Evolutionary conservation across 2,888 invertebrate species (phyloP).

Genomic region (Volucella inflata): DNA sequence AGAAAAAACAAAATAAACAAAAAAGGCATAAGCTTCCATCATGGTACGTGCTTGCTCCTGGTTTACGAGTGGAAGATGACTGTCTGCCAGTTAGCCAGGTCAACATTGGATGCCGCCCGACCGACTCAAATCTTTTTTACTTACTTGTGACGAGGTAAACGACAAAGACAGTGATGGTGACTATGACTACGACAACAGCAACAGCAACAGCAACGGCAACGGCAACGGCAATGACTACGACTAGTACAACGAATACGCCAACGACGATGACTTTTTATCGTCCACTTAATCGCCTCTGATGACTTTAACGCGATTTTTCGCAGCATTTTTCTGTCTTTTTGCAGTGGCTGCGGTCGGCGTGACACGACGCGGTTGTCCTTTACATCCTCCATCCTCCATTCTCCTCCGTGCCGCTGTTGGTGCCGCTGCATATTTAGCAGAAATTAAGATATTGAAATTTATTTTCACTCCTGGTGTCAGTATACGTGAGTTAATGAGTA

Average conservation of each 20-base stretch:
- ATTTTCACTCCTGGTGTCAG: conserved; percentile 69
- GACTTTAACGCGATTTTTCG: conserved; percentile 71
- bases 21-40: conserved; percentile 39
- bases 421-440: conserved; percentile 62
- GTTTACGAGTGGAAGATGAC: conserved; percentile 25
- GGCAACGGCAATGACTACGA: too few species aligned
- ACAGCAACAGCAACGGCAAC: too few species aligned
- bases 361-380: conserved; percentile 5
- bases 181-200: too few species aligned
- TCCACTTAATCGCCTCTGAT: conserved; percentile 71
- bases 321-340: conserved; percentile 47
- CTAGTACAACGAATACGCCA: too few species aligned
- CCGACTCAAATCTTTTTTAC: conserved; percentile 11
- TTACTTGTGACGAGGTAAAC: not conserved
- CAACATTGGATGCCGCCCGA: not conserved
- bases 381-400: not conserved
- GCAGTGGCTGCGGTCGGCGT: conserved; percentile 29
- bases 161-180: too few species aligned
- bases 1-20: conserved; percentile 14
- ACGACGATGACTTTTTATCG: conserved; percentile 63
- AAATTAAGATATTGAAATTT: conserved; percentile 71
- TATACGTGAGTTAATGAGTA: conserved; percentile 70
- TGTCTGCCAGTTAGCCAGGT: conserved; percentile 15
- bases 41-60: conserved; percentile 63
- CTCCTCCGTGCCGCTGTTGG: not conserved